These are phyloP conservation scores for Clitarchus hookeri DNA, from an alignment of 2,888 invertebrate species.

Conservation along the genomic window DNA sequence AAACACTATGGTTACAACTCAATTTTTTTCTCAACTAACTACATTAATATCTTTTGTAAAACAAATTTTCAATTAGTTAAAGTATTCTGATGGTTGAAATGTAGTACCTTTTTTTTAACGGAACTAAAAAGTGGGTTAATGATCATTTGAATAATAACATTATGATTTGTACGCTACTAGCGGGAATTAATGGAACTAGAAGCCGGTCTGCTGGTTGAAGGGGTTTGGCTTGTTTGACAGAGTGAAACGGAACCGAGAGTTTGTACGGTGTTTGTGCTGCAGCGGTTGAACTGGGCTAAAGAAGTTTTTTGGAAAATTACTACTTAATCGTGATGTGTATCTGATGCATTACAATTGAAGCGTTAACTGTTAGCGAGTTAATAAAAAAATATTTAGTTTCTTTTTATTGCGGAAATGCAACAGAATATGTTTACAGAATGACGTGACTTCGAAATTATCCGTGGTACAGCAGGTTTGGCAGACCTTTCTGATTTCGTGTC, in stretches of 20 bases:
- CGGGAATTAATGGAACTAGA: no score
- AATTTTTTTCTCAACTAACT: no score
- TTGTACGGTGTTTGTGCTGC: background rate
- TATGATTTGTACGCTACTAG: no score
- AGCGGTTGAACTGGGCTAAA: background rate
- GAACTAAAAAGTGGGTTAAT: no score
- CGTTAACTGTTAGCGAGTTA: background rate
- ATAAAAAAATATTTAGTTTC: background rate
- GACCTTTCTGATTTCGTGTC: background rate
- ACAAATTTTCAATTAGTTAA: no score
- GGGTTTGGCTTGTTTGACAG: slow-evolving; percentile 14
- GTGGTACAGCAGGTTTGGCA: background rate
- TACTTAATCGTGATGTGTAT: background rate
- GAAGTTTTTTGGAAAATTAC: background rate
- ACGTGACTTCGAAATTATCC: background rate
- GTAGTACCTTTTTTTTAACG: no score
- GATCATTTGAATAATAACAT: no score
- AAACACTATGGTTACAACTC: no score
- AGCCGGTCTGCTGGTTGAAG: background rate
- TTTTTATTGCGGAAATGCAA: background rate
- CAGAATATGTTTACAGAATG: background rate
- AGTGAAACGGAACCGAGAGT: background rate
- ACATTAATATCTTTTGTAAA: no score
- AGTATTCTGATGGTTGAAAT: no score
- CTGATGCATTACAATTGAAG: background rate